Conservation (phyloP, 2,888 invertebrate species). For the Oscheius onirici region DNA sequence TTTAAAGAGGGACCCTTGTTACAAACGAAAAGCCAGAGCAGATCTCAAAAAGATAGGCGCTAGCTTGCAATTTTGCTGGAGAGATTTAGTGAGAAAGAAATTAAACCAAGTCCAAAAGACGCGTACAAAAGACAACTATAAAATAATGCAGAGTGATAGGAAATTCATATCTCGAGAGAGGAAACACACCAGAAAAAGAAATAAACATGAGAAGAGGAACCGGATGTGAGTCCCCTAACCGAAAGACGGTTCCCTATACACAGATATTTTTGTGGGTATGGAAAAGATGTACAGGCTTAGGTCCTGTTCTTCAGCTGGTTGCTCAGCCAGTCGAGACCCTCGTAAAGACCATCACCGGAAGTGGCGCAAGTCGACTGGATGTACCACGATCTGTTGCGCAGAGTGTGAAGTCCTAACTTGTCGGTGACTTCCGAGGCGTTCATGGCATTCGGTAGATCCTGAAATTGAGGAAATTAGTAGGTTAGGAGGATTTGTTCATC, state of each 20-base stretch:
- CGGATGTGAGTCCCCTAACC: background rate
- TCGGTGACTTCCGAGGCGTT: slow-evolving; percentile 99
- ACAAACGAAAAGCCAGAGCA: background rate
- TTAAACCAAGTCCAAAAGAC: background rate
- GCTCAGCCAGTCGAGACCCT: slow-evolving; percentile 99
- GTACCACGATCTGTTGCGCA: slow-evolving; percentile 87
- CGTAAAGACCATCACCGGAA: slow-evolving; percentile 97
- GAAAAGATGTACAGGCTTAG: slow-evolving; percentile 28
- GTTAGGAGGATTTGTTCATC: slow-evolving; percentile 74
- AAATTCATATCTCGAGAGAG: slow-evolving; percentile 9
- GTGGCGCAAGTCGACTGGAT: slow-evolving; percentile 85
- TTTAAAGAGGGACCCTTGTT: slow-evolving; percentile 6
- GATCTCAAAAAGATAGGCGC: background rate
- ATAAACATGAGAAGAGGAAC: slow-evolving; percentile 13
- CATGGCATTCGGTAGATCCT: slow-evolving; percentile 99
- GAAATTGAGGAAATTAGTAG: too few species aligned
- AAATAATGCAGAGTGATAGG: background rate
- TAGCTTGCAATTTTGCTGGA: background rate
- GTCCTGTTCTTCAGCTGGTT: slow-evolving; percentile 91
- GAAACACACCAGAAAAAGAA: slow-evolving; percentile 7
- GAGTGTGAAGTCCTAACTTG: slow-evolving; percentile 95
- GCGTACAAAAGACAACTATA: background rate
- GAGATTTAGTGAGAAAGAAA: slow-evolving; percentile 10
- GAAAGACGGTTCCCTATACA: slow-evolving; percentile 18
- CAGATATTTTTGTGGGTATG: background rate